Evolutionary conservation across 2,797 vertebrate species (phyloP).

Genomic region (Anniella stebbinsi): DNA sequence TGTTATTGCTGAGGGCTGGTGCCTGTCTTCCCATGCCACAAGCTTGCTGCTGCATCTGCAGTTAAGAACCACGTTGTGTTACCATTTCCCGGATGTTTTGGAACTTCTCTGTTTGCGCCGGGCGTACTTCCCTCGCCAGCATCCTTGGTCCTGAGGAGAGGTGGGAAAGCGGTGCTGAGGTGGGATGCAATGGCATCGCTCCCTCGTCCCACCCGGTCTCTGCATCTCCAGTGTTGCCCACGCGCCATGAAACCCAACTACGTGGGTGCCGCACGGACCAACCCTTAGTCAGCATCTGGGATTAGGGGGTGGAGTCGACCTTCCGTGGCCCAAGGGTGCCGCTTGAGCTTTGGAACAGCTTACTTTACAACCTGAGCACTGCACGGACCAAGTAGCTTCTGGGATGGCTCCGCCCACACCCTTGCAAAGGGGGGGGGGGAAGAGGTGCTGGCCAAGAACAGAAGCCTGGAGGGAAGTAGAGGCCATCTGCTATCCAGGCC

Average conservation of each 20-base stretch:
- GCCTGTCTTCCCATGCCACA: not conserved
- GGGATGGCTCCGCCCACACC: not conserved
- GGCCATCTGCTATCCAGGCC: not conserved
- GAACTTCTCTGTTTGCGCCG: not conserved
- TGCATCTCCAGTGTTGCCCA: not conserved
- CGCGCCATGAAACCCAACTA: not conserved
- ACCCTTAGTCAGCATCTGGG: not conserved
- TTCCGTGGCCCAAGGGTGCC: not conserved
- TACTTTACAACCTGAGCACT: not conserved
- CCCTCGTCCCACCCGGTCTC: not conserved
- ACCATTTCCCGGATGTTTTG: not conserved
- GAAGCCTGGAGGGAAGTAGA: too few species aligned
- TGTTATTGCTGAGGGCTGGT: too few species aligned
- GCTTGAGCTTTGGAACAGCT: too few species aligned
- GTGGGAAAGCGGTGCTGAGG: not conserved
- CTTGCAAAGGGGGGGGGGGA: not conserved
- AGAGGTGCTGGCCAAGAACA: not conserved
- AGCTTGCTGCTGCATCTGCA: not conserved
- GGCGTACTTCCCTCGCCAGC: not conserved
- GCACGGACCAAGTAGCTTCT: not conserved
- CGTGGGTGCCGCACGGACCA: not conserved
- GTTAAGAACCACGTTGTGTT: not conserved
- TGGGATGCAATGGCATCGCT: not conserved
- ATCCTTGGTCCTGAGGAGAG: not conserved
- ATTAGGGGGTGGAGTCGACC: not conserved